Evolutionary conservation across 2,113 vertebrate species (phyloP), one percentile per base, ranked within the genome.

Genomic region (Onychorhynchus coronatus): DNA sequence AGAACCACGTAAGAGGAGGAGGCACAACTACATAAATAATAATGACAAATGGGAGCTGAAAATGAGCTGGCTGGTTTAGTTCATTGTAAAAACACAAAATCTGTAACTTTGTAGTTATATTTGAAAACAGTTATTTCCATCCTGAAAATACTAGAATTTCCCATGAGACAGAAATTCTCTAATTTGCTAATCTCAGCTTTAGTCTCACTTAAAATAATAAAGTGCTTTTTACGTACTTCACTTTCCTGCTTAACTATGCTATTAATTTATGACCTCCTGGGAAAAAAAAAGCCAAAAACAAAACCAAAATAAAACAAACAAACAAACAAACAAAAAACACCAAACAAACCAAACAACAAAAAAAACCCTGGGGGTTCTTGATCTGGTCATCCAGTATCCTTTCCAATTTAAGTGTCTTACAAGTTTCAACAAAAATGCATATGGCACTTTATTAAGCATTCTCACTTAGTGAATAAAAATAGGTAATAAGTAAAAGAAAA

Each of bases 361-460:
- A n/a, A n/a, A n/a, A n/a, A n/a, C n/a, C n/a, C n/a, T 30, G 27
- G 5, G 2, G 1, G 1, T 41, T 66, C 15, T 31, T 58, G 18
- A 55, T 49, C 37, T 81, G 30, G 8, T 53, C 52, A 72, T 31
- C 25, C 31, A 44, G 13, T 31, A 31, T 31, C 39, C 21, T 83
- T 84, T 62, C 27, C 35, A 62, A 37, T 31, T 15, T 16, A 52
- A 37, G 20, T 31, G 22, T 63, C 35, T 46, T 73, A 53, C 30
- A 63, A 31, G 39, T 44, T 53, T 53, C 21, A 31, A 21, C 47
- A 53, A 72, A 84, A 62, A 24, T 13, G 3, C 12, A 31, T 31
- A 17, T 63, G 22, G 27, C 22, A 53, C 22, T 84, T 44, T 14
- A 44, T 44, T 37, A 73, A 63, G 11, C 39, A 63, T 63, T 62